These are phyloP conservation scores for Anneissia japonica DNA, from an alignment of 35 echinoderm and acorn worm species.

Conservation along the genomic window DNA sequence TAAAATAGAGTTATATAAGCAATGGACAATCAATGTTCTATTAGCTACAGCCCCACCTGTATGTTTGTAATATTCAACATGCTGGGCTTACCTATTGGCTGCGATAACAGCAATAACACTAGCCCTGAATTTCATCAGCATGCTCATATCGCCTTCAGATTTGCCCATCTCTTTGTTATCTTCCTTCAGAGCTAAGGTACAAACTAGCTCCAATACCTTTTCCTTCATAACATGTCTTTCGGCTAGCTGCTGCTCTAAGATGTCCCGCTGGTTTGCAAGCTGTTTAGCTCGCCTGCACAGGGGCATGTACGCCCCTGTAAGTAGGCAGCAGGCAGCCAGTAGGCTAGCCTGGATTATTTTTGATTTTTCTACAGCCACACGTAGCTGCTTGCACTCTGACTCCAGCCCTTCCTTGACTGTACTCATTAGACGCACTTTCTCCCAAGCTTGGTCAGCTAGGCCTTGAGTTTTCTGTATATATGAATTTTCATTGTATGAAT, in stretches of 20 bases:
- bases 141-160: conserved; percentile 4
- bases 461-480: conserved; percentile 63
- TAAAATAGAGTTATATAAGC: no score
- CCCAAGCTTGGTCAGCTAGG: conserved; percentile 60
- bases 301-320: conserved; percentile 61
- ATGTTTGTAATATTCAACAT: conserved; percentile 6
- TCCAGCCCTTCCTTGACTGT: conserved; percentile 63
- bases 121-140: conserved; percentile 53
- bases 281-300: conserved; percentile 30
- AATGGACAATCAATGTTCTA: no score
- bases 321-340: conserved; percentile 50
- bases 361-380: conserved; percentile 6
- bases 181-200: conserved; percentile 52
- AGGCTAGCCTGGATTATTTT: conserved; percentile 34
- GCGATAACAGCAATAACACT: conserved; percentile 68
- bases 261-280: conserved; percentile 50
- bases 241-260: conserved; percentile 48
- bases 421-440: conserved; percentile 35
- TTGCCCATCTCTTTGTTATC: neutral
- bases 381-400: conserved; percentile 32
- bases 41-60: neutral
- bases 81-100: conserved; percentile 72
- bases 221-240: conserved; percentile 38
- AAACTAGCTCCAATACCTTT: conserved; percentile 56
- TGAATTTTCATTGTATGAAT: no score